Evolutionary conservation across 2,113 vertebrate species (phyloP).

Genomic region (Otis tarda): DNA sequence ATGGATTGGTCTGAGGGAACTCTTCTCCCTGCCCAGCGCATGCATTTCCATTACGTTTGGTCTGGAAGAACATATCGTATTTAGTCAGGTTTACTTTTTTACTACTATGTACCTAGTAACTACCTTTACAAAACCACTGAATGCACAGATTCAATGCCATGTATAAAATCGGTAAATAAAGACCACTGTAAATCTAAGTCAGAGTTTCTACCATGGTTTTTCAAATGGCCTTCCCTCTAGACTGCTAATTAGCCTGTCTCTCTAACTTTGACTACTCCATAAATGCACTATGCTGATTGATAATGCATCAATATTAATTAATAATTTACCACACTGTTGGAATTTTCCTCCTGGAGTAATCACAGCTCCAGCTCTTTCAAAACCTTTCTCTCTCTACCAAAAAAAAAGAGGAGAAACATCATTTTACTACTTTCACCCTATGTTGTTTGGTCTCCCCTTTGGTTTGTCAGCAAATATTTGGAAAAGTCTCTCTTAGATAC

Average conservation of each 20-base stretch:
- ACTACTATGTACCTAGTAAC: not conserved
- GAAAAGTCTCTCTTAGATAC: not conserved
- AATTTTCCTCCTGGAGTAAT: constrained; percentile 67
- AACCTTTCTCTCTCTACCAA: not conserved
- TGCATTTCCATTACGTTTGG: not conserved
- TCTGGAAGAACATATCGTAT: not conserved
- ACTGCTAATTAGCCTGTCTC: constrained; percentile 52
- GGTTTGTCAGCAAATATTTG: constrained; percentile 22
- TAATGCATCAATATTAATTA: constrained; percentile 67
- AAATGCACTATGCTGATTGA: constrained; percentile 65
- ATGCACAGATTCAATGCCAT: not conserved
- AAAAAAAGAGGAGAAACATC: not conserved
- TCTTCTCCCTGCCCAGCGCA: not conserved
- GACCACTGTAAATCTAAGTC: not conserved
- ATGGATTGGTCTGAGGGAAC: not conserved
- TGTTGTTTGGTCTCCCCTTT: not conserved
- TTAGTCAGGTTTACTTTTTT: not conserved
- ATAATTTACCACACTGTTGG: constrained; percentile 71
- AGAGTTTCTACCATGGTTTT: constrained; percentile 8
- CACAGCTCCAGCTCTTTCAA: constrained; percentile 57
- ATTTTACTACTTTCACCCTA: not conserved
- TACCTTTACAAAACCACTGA: not conserved
- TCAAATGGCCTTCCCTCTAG: constrained; percentile 26
- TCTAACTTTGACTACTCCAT: constrained; percentile 52
- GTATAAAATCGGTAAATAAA: constrained; percentile 23